These are phyloP conservation scores for Capitulum mitella DNA, from an alignment of 2,888 invertebrate species.

Conservation along the genomic window DNA sequence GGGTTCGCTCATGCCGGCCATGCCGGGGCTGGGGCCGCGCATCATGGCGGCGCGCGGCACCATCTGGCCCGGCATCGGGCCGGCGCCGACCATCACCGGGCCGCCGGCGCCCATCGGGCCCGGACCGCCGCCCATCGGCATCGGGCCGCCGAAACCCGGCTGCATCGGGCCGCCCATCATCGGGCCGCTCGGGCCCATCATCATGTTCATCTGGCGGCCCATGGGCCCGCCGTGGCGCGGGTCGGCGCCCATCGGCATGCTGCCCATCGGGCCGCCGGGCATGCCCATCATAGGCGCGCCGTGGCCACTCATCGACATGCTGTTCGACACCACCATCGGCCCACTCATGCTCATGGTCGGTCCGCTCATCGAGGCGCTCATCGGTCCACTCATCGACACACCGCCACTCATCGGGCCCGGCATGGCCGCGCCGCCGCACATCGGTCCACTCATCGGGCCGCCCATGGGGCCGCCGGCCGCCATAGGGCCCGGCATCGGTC, in stretches of 20 bases:
- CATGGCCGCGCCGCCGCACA: neutral
- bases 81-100: constrained; percentile 37
- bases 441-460: neutral
- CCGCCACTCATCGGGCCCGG: neutral
- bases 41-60: constrained; percentile 39
- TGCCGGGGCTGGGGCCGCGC: constrained; percentile 44
- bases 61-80: constrained; percentile 37
- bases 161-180: constrained; percentile 29
- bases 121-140: constrained; percentile 41
- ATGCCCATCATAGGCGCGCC: constrained; percentile 44
- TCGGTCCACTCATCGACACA: neutral
- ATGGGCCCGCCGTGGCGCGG: constrained; percentile 44
- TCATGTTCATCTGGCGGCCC: constrained; percentile 34
- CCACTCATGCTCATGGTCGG: neutral
- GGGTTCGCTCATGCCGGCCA: constrained; percentile 40
- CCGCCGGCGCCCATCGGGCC: constrained; percentile 37
- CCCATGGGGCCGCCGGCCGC: constrained; percentile 35
- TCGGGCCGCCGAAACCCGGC: constrained; percentile 41
- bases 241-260: constrained; percentile 39
- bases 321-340: neutral
- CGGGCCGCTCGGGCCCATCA: constrained; percentile 45
- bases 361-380: neutral
- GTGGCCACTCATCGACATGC: constrained; percentile 29
- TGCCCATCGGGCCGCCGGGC: neutral
- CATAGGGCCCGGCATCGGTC: constrained; percentile 46